Evolutionary conservation across 2,888 invertebrate genomes (phyloP), one percentile per base, ranked within the genome.

Genomic region (Drosophila greeni): DNA sequence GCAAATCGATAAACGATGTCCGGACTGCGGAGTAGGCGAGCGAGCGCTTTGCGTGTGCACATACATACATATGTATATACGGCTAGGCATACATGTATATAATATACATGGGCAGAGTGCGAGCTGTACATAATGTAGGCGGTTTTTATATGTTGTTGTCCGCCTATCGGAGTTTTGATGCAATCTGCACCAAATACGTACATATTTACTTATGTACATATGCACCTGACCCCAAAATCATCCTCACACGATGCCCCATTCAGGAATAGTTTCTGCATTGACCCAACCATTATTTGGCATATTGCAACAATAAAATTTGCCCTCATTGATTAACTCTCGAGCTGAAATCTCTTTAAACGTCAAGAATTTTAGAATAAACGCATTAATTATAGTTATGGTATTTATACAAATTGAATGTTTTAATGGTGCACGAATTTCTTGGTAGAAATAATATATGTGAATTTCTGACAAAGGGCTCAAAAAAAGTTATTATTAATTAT

Each of bases 1-100:
- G 74, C 78, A 81, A 82, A 82, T 82, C 82, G 82, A 82, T 82
- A 82, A 84, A 82, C 73, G 81, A 73, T 80, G 85, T 84, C 73
- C 84, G 80, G 75, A 75, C 78, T 69, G 70, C 68, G 80, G 69
- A 72, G 69, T 56, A 74, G 78, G 69, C 70, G 70, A 75, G 48
- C 66, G 71, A 75, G 42, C 66, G 71, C 83, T 62, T 65, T 77
- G 75, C 81, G 68, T 75, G 78, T 80, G 49, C 68, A 57, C 54
- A 51, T 68, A 52, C 24, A 24, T 7, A 24, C 29, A 29, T 29
- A 29, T 11, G 11, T 29, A 11, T 3, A 11, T 29, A 29, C n/a
- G n/a, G n/a, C n/a, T 26, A 26, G n/a, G 29, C n/a, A 12, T 16
- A 1, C 34, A 14, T 23, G n/a, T 42, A 31, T 51, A 16, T 45